Conservation (phyloP, 35 echinoderm and acorn worm species). For the Apostichopus japonicus region DNA sequence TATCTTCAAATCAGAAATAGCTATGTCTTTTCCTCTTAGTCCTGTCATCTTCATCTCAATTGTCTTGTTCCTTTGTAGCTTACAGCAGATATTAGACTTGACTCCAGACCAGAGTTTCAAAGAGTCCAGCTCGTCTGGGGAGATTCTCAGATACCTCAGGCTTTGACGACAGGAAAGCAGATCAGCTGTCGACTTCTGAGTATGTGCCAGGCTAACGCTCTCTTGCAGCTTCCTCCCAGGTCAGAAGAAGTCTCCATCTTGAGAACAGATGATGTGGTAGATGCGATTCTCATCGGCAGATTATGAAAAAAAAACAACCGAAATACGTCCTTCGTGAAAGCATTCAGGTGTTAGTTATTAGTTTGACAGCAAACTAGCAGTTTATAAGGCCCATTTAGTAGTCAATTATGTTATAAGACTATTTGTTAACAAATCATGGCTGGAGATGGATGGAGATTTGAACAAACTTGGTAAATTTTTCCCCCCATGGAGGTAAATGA, state of each 20-base stretch:
- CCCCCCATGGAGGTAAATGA: no score
- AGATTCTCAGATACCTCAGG: constrained; percentile 66
- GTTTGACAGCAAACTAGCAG: no score
- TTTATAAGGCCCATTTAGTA: no score
- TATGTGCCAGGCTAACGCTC: constrained; percentile 80
- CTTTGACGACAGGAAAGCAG: constrained; percentile 92
- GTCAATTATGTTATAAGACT: no score
- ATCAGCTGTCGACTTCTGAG: constrained; percentile 94
- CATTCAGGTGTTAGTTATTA: no score
- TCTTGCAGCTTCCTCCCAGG: constrained; percentile 71
- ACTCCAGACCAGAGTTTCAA: constrained; percentile 89
- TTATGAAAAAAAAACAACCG: background rate
- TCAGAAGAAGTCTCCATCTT: constrained; percentile 42
- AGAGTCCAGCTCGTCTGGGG: constrained; percentile 71
- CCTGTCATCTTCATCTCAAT: no score
- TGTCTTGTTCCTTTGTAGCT: constrained; percentile 58
- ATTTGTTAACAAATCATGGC: no score
- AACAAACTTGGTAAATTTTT: no score
- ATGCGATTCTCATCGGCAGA: constrained; percentile 65
- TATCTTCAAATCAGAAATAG: no score
- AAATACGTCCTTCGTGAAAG: no score
- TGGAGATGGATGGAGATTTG: no score
- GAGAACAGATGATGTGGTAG: constrained; percentile 62
- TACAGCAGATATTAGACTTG: constrained; percentile 69
- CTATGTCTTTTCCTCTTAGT: no score